Evolutionary conservation across 2,888 invertebrate genomes (phyloP).

Genomic region (Eurytoma californica): DNA sequence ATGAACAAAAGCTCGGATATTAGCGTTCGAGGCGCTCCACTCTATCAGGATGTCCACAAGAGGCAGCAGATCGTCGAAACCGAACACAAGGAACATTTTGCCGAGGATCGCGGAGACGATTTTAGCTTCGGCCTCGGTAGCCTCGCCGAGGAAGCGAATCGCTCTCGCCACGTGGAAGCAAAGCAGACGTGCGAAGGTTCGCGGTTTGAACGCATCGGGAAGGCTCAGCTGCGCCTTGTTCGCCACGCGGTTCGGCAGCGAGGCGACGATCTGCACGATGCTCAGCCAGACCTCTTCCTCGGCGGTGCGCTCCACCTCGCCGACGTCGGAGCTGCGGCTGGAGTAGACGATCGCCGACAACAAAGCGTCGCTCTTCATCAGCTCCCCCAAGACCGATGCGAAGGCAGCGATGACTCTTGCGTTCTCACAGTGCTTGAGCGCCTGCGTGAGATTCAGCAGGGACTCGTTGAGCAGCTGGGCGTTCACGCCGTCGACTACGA

Average conservation of each 20-base stretch:
- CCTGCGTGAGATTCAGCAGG: conserved; percentile 75
- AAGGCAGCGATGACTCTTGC: conserved; percentile 71
- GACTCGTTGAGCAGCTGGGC: conserved; percentile 73
- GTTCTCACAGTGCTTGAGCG: conserved; percentile 74
- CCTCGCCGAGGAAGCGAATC: conserved; percentile 79
- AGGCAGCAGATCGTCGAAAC: conserved; percentile 75
- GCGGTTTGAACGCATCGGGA: conserved; percentile 78
- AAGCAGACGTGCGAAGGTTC: conserved; percentile 79
- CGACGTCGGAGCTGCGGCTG: conserved; percentile 58
- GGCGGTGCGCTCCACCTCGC: conserved; percentile 61
- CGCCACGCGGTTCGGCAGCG: conserved; percentile 83
- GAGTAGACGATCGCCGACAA: conserved; percentile 76
- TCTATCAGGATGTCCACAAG: conserved; percentile 78
- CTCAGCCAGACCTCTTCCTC: conserved; percentile 75
- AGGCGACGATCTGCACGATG: conserved; percentile 80
- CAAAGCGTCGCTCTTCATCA: conserved; percentile 79
- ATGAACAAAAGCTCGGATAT: conserved; percentile 70
- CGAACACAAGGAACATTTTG: conserved; percentile 79
- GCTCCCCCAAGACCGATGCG: conserved; percentile 74
- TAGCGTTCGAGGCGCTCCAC: conserved; percentile 70
- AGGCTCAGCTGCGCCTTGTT: conserved; percentile 80
- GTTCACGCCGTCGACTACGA: conserved; percentile 77
- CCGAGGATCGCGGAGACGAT: conserved; percentile 79
- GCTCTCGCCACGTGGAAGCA: conserved; percentile 79
- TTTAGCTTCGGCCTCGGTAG: conserved; percentile 72